Conservation (phyloP, 2,888 invertebrate genomes). For the Mythimna loreyi region DNA sequence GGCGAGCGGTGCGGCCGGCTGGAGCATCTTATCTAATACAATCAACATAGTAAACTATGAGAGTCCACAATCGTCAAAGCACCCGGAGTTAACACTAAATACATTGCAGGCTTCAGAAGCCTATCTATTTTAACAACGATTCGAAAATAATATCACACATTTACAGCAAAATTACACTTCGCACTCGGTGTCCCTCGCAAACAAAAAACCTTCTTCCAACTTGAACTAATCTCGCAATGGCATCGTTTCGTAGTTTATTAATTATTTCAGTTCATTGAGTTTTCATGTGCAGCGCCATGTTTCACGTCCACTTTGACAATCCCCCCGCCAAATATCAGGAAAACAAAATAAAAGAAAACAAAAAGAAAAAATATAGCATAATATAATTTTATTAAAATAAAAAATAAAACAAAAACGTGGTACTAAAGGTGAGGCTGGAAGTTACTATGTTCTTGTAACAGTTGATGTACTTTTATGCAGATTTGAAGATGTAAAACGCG, state of each 20-base stretch:
- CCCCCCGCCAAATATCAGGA: conserved; percentile 82
- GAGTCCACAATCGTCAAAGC: conserved; percentile 90
- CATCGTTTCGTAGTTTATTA: conserved; percentile 74
- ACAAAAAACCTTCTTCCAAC: conserved; percentile 74
- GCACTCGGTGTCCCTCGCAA: conserved; percentile 83
- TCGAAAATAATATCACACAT: conserved; percentile 90
- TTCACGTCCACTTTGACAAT: conserved; percentile 88
- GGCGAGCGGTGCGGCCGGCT: conserved; percentile 71
- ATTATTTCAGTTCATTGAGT: conserved; percentile 79
- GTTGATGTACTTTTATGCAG: conserved; percentile 73
- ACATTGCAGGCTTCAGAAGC: conserved; percentile 89
- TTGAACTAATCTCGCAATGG: conserved; percentile 79
- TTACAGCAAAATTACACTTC: conserved; percentile 87
- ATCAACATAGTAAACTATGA: conserved; percentile 87
- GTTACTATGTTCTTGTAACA: conserved; percentile 70
- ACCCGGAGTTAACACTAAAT: conserved; percentile 90
- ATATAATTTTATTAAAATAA: conserved; percentile 82
- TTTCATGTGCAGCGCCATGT: conserved; percentile 87
- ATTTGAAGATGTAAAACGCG: conserved; percentile 48
- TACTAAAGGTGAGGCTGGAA: conserved; percentile 76
- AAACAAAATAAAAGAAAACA: conserved; percentile 73
- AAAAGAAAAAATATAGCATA: conserved; percentile 74
- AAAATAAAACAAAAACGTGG: conserved; percentile 68
- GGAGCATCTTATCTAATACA: conserved; percentile 84
- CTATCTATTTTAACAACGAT: conserved; percentile 83